Base-by-base conservation (phyloP, 1,140 invertebrate genomes). In the Aphelinus atriplicis region DNA sequence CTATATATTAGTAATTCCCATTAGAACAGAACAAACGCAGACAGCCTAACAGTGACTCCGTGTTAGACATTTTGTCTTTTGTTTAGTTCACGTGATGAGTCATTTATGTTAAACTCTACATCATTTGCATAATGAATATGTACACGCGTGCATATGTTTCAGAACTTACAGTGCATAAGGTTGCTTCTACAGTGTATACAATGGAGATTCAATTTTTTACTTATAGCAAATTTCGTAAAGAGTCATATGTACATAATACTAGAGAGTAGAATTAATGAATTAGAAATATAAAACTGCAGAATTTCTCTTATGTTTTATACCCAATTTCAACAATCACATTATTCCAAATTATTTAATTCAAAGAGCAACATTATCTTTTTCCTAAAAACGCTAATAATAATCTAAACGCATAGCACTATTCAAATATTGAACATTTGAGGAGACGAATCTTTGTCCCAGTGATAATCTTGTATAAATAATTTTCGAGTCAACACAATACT, bases 201-300 rank as follows among this genome's bases (percentile, higher is more conserved):
- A 51, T 67, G 7, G 58, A 47, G 7, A 46, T 48, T 57, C 4
- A 58, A 7, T 57, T 47, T 45, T 47, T 57, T 45, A 48, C 56
- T 26, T 26, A 26, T 26, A 26, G 26, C 26, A 26, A 62, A 10
- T 46, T 63, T 62, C 53, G 43, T 60, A 57, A 46, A 62, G 4
- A 47, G 47, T 43, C 47, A 63, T 64, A 48, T 63, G 64, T 53
- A 67, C 46, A 57, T 48, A 58, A 74, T 68, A 73, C 73, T 69
- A 76, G 78, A 64, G 50, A 71, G 55, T 43, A 70, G 61, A 74
- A 72, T 63, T 77, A 47, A 77, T 56, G 64, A 71, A 53, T 56
- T 51, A 10, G 43, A 71, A 43, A 70, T 51, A 51, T 50, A 45
- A 70, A 75, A n/a, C 64, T 61, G 68, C 64, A 61, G 66, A 56